Evolutionary conservation across 2,797 vertebrate species (phyloP), one percentile per base, ranked within the genome.

Genomic region (Ctenopoma multispine): DNA sequence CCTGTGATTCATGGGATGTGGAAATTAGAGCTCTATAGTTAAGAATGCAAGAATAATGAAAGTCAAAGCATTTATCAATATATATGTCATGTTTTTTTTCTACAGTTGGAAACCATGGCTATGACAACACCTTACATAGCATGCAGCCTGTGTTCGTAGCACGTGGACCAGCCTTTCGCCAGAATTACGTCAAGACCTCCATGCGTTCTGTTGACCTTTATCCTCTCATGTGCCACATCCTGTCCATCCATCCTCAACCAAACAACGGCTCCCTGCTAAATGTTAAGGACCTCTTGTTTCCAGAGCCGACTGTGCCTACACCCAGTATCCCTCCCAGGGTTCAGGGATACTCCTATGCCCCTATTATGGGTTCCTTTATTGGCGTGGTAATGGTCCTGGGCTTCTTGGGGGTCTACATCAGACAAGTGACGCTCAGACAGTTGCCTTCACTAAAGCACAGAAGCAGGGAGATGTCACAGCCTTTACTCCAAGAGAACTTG

Each of bases 91-190:
- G 11, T 80, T 10, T 74, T 84, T 12, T 72, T 86, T 79, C 70
- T 71, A 46, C 89, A 99, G 97, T 94, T 82, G 96, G 97, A 67
- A 96, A 98, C 92, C 97, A 99, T 0, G 97, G 97, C 72, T 98
- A 97, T 40, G 93, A 97, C 93, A 98, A 96, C 91, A 75, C 75
- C 12, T 49, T 96, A 14, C 93, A 90, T 60, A 96, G 95, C 93
- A 99, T 97, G 97, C 96, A 97, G 65, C 96, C 97, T 0, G 90
- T 97, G 74, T 96, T 99, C 57, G 79, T 97, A 75, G 97, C 97
- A 48, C 92, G 94, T 0, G 97, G 97, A 11, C 97, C 97, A 14
- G 95, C 95, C 77, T 97, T 98, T 86, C 95, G 90, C 72, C 94
- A 91, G 84, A 94, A 94, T 5, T 93, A 92, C 66, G 84, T 93